Conservation (phyloP, 2,797 vertebrate species). For the Pristis pectinata region DNA sequence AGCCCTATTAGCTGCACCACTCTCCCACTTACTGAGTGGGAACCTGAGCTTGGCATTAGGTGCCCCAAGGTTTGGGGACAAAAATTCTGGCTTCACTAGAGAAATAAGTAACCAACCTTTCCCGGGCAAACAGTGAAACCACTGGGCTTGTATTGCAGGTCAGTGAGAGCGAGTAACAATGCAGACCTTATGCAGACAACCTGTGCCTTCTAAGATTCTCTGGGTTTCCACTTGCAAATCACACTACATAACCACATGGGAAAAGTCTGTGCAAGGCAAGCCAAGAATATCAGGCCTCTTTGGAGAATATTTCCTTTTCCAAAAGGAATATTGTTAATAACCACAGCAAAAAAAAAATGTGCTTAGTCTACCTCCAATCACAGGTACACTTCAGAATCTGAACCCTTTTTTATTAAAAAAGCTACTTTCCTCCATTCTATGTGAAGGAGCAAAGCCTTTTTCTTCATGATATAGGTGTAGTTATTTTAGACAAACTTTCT, state of each 20-base stretch:
- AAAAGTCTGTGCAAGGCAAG: not conserved
- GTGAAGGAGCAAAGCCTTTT: no score
- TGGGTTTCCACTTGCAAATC: slow-evolving; percentile 10
- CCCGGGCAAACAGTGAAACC: not conserved
- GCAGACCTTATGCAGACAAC: not conserved
- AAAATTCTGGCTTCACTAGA: not conserved
- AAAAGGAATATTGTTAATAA: slow-evolving; percentile 27
- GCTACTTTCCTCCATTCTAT: not conserved
- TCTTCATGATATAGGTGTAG: not conserved
- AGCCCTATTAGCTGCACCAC: no score
- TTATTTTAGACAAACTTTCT: slow-evolving; percentile 25
- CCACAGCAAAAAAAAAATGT: slow-evolving; percentile 1
- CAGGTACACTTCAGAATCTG: not conserved
- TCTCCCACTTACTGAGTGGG: not conserved
- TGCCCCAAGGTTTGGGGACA: not conserved
- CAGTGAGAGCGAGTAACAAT: not conserved
- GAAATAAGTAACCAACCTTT: not conserved
- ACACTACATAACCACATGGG: not conserved
- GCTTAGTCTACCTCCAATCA: not conserved
- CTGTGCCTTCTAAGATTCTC: slow-evolving; percentile 9
- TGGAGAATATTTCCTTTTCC: not conserved
- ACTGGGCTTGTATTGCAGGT: not conserved
- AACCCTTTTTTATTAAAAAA: not conserved
- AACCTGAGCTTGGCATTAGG: no score
- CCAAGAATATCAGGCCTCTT: slow-evolving; percentile 21